phyloP scores from a whole-genome alignment of 2,797 vertebrate species.

The Aselliscus stoliczkanus region DNA sequence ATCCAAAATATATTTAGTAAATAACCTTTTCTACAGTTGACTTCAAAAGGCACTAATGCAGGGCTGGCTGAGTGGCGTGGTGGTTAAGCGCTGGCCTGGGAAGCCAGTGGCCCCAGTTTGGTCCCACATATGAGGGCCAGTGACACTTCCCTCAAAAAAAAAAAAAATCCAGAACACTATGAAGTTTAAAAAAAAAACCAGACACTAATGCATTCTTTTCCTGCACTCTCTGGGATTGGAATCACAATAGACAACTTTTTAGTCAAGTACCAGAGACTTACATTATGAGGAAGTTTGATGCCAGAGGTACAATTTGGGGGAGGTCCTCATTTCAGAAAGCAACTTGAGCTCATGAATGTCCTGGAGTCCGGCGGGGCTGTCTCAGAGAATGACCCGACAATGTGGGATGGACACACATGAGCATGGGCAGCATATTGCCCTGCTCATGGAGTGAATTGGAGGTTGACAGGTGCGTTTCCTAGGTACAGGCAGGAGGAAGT shows the following conservation, averaged over 20 bases:
- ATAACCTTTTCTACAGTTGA: not conserved
- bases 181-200: too few species aligned
- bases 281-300: not conserved
- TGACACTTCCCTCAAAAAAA: too few species aligned
- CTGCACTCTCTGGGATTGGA: not conserved
- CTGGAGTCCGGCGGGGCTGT: not conserved
- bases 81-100: too few species aligned
- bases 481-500: not conserved
- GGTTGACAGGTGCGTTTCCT: not conserved
- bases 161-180: too few species aligned
- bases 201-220: not conserved
- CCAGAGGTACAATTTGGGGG: not conserved
- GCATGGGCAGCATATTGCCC: not conserved
- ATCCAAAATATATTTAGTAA: conserved; percentile 14
- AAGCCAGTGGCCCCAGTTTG: too few species aligned
- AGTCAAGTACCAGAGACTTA: not conserved
- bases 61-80: too few species aligned
- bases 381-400: not conserved
- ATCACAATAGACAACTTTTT: not conserved
- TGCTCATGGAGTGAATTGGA: not conserved
- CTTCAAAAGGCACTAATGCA: not conserved
- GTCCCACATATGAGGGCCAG: too few species aligned
- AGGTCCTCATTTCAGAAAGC: not conserved
- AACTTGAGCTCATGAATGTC: not conserved
- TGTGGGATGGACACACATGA: not conserved